Conservation (phyloP, 2,888 invertebrate genomes). For the Dicyrtoma fusca region DNA sequence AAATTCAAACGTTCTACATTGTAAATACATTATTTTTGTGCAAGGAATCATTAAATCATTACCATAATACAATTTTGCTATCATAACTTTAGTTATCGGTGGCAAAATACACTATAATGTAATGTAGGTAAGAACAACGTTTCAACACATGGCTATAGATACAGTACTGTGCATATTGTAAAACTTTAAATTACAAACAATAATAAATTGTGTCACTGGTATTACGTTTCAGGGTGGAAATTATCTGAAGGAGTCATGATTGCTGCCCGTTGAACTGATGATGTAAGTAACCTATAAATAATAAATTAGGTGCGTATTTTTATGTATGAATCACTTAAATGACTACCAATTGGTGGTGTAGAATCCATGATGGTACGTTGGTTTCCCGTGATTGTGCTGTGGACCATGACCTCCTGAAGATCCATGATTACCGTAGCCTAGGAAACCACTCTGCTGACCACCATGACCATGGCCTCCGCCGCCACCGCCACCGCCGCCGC, state of each 20-base stretch:
- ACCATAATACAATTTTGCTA: no score
- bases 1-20: no score
- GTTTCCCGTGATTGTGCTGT: constrained; percentile 9
- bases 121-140: no score
- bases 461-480: constrained; percentile 25
- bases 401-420: no score
- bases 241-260: background rate
- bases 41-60: no score
- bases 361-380: constrained; percentile 36
- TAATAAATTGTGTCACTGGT: background rate
- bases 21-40: no score
- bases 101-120: no score
- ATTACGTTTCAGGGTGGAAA: background rate
- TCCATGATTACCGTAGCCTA: constrained; percentile 28
- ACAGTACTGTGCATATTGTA: no score
- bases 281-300: constrained; percentile 1
- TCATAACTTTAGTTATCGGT: no score
- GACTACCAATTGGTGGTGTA: constrained; percentile 22
- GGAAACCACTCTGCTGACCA: constrained; percentile 29
- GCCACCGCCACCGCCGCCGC: constrained; percentile 23
- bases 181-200: no score
- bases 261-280: background rate
- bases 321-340: constrained; percentile 4
- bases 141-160: no score
- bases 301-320: constrained; percentile 8